Base-by-base conservation (phyloP, 35 echinoderm and acorn worm species). In the Heliocidaris erythrogramma region DNA sequence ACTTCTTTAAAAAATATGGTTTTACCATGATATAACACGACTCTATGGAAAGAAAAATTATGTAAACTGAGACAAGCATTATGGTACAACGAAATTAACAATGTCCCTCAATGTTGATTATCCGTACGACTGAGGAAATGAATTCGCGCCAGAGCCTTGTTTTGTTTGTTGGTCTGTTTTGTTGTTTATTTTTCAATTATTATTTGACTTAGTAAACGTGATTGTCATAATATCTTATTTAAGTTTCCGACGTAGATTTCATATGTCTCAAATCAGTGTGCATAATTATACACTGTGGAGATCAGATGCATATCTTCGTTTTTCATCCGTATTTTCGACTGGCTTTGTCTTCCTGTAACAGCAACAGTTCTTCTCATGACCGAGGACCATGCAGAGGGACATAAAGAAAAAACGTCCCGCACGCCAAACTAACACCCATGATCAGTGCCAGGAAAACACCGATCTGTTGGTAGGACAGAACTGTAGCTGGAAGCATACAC, bases 401-500 rank as follows among this genome's bases (percentile, higher is more conserved):
- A 92, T 59, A 49, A 96, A 96, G n/a, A 47, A 96, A 96, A 71
- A 96, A 96, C 4, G 95, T 97, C 30, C 94, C 91, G 88, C 95
- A 96, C 0, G 92, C 13, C 95, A 94, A 97, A 48, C 95, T 97
- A 9, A 90, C 92, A 4, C 59, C 86, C 97, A 97, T 97, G 5
- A 97, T 94, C 31, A 97, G 49, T 59, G 95, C 96, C 10, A 97
- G 85, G 47, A 97, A 97, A 7, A 95, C 91, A 9, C 97, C 97
- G 31, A 97, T 85, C 35, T 96, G 95, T 9, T 94, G 87, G 89
- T 96, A 97, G 17, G 92, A 85, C 16, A 96, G 49, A 52, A 97
- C 94, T 21, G 92, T 94, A 2, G 97, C 95, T 30, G 97, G 97
- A 85, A 97, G 93, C 95, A 97, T 95, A 5, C 95, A 89, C 5